A percentile compares a stretch with the other conserved stretches of the same genome.
Evolutionary conservation across 2,797 vertebrate species (phyloP).

Genomic region (Echiichthys vipera): DNA sequence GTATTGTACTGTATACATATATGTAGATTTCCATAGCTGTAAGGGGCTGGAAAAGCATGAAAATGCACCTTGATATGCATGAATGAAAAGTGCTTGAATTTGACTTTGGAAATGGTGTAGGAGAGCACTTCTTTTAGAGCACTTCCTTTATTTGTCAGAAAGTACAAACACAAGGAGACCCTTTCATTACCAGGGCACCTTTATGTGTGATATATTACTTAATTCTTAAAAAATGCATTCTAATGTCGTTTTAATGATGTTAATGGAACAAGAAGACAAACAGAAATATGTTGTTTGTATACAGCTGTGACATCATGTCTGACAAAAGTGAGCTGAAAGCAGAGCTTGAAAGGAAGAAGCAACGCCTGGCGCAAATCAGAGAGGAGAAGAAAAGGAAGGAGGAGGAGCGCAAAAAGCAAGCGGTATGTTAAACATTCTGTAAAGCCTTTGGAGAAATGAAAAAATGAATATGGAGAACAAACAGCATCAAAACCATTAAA

Average conservation of each 20-base stretch:
- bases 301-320: slow-evolving; percentile 90
- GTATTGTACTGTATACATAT: no score
- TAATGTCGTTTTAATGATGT: neutral
- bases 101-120: no score
- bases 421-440: slow-evolving; percentile 80
- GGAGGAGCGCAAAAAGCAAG: slow-evolving; percentile 98
- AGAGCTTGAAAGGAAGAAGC: slow-evolving; percentile 97
- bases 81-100: no score
- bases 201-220: no score
- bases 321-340: slow-evolving; percentile 99
- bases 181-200: neutral
- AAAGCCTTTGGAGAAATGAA: neutral
- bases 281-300: slow-evolving; percentile 12
- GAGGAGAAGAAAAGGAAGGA: slow-evolving; percentile 99
- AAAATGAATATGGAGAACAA: neutral
- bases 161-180: neutral
- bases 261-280: neutral
- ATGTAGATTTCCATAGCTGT: no score
- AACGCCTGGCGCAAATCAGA: slow-evolving; percentile 96
- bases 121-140: no score
- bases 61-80: no score
- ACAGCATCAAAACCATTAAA: neutral
- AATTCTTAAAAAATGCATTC: neutral
- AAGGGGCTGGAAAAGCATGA: no score
- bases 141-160: no score